A percentile compares a stretch with the other conserved stretches of the same genome.
phyloP scores from a whole-genome alignment of 2,797 vertebrate species.

The Pseudochirops corinnae region DNA sequence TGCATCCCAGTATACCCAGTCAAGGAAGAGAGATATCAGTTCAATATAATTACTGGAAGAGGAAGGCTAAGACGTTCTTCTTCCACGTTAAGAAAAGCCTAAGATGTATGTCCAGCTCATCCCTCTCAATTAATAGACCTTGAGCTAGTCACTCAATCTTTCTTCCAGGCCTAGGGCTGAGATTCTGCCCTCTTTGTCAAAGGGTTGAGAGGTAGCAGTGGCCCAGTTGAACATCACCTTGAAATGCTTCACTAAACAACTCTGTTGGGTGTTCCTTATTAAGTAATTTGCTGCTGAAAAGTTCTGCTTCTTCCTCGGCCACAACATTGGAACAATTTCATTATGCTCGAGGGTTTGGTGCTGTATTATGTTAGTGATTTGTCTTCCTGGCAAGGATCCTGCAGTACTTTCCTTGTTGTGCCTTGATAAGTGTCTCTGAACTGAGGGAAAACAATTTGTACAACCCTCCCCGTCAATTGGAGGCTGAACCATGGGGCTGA shows the following conservation, averaged over 20 bases:
- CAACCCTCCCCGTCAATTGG: slow-evolving; percentile 61
- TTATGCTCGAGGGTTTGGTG: slow-evolving; percentile 50
- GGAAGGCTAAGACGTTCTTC: neutral
- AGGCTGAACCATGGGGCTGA: slow-evolving; percentile 32
- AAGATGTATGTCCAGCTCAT: neutral
- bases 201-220: neutral
- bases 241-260: slow-evolving; percentile 64
- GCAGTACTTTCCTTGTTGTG: slow-evolving; percentile 69
- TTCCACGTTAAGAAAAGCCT: neutral
- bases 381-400: slow-evolving; percentile 43
- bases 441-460: slow-evolving; percentile 63
- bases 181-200: neutral
- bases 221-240: slow-evolving; percentile 23
- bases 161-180: neutral
- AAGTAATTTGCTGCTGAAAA: slow-evolving; percentile 63
- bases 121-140: neutral
- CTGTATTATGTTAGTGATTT: slow-evolving; percentile 57
- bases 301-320: slow-evolving; percentile 44
- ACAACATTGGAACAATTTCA: slow-evolving; percentile 61
- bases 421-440: slow-evolving; percentile 68
- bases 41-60: neutral
- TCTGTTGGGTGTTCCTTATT: slow-evolving; percentile 65
- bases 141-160: neutral
- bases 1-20: neutral
- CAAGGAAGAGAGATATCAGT: neutral